phyloP scores from a whole-genome alignment of 1,140 invertebrate species.

The Drosophila arizonae region DNA sequence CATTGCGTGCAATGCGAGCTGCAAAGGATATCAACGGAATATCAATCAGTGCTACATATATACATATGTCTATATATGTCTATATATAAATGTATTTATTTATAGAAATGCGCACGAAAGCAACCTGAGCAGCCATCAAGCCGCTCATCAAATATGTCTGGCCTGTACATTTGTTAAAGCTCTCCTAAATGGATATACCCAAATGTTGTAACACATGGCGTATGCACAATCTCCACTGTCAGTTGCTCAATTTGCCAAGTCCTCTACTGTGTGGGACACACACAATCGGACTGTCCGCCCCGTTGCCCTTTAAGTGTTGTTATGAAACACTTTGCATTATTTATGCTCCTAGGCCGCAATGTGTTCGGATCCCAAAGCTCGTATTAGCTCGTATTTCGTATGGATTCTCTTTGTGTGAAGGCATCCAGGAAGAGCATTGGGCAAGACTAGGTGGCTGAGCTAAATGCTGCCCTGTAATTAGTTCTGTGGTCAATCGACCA shows the following conservation, averaged over 20 bases:
- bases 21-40: slow-evolving; percentile 31
- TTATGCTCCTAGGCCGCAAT: slow-evolving; percentile 44
- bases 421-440: background rate
- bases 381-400: slow-evolving; percentile 54
- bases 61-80: background rate
- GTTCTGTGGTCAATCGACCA: background rate
- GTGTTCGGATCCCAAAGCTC: slow-evolving; percentile 24
- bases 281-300: background rate
- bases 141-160: slow-evolving; percentile 14
- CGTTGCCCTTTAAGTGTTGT: slow-evolving; percentile 36
- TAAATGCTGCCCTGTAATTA: slow-evolving; percentile 11
- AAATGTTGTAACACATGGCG: slow-evolving; percentile 15
- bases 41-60: slow-evolving; percentile 21
- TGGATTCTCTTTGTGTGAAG: slow-evolving; percentile 1
- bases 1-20: slow-evolving; percentile 30
- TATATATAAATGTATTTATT: slow-evolving; percentile 13
- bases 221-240: slow-evolving; percentile 19
- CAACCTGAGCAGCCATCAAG: slow-evolving; percentile 22
- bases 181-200: slow-evolving; percentile 20
- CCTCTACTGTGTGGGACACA: background rate
- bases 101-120: slow-evolving; percentile 4
- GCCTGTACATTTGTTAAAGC: slow-evolving; percentile 60
- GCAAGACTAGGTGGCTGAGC: background rate
- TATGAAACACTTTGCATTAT: slow-evolving; percentile 72
- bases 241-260: slow-evolving; percentile 41